Evolutionary conservation across 2,888 invertebrate species (phyloP).

Genomic region (Lasioglossum lativentre): DNA sequence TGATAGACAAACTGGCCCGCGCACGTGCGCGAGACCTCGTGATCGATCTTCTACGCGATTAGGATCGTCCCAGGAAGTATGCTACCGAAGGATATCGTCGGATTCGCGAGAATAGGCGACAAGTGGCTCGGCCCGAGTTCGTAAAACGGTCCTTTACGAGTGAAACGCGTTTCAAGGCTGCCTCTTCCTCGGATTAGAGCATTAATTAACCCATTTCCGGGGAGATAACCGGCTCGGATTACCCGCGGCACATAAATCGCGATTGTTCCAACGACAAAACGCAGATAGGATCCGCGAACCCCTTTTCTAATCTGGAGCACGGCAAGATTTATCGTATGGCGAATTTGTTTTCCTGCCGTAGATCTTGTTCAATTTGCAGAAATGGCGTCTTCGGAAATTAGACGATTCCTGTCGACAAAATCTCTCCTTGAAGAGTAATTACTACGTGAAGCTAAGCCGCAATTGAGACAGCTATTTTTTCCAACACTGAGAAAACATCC

Average conservation of each 20-base stretch:
- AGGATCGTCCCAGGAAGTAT: constrained; percentile 52
- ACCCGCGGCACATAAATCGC: constrained; percentile 22
- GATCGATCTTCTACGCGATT: constrained; percentile 44
- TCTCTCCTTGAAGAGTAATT: not conserved
- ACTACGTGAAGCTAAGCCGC: not conserved
- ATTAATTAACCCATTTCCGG: constrained; percentile 64
- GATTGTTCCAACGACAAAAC: constrained; percentile 30
- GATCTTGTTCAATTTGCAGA: not conserved
- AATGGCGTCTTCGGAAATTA: not conserved
- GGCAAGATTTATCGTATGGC: not conserved
- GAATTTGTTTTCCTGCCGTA: not conserved
- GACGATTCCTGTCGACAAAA: not conserved
- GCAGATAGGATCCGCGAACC: constrained; percentile 20
- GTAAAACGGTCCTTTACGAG: constrained; percentile 10
- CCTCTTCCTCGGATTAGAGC: constrained; percentile 10
- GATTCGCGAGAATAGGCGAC: constrained; percentile 1
- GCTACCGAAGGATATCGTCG: constrained; percentile 26
- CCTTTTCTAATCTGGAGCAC: constrained; percentile 27
- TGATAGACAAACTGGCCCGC: not conserved
- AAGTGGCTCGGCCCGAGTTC: constrained; percentile 6
- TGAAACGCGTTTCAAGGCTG: constrained; percentile 41
- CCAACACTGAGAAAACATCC: too few species aligned
- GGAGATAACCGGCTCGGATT: constrained; percentile 37
- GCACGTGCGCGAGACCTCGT: constrained; percentile 23
- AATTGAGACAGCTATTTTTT: too few species aligned